Percentiles rank a stretch among this genome's conserved stretches.
These are phyloP conservation scores for Neosilurus mollespiculum DNA, from an alignment of 2,797 vertebrate genomes.

Conservation along the genomic window DNA sequence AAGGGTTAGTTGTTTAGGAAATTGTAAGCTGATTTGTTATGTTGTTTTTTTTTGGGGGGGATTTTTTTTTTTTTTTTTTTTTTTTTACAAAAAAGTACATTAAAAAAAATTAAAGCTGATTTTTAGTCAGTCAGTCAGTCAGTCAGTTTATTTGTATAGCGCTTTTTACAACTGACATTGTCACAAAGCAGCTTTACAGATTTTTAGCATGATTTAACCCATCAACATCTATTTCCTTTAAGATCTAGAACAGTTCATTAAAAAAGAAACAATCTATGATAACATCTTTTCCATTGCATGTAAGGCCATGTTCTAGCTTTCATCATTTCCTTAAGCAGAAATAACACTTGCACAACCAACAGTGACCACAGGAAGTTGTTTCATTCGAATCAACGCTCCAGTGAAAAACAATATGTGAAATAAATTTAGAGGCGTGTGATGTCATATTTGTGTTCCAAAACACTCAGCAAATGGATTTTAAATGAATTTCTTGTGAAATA, in stretches of 20 bases:
- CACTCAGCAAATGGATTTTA: not conserved
- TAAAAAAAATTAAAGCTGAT: too few species aligned
- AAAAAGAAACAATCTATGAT: not conserved
- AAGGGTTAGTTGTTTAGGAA: not conserved
- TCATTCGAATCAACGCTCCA: not conserved
- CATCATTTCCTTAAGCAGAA: slow-evolving; percentile 43
- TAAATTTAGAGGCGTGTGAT: not conserved
- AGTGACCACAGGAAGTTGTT: slow-evolving; percentile 6
- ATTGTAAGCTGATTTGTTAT: not conserved
- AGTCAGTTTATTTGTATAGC: too few species aligned
- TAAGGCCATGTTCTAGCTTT: slow-evolving; percentile 27
- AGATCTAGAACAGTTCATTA: not conserved
- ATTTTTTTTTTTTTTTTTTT: not conserved
- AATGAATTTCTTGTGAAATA: not conserved
- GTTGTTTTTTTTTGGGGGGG: not conserved
- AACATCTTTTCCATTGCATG: slow-evolving; percentile 28
- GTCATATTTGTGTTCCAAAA: too few species aligned
- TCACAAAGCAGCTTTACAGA: too few species aligned
- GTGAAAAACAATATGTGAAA: not conserved
- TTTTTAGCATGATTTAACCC: not conserved
- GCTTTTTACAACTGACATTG: too few species aligned
- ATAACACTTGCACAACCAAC: slow-evolving; percentile 17
- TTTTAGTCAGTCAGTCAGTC: too few species aligned
- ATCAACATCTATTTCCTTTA: not conserved
- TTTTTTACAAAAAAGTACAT: too few species aligned